Conservation (phyloP, 1,140 invertebrate genomes). For the Phthorimaea operculella region DNA sequence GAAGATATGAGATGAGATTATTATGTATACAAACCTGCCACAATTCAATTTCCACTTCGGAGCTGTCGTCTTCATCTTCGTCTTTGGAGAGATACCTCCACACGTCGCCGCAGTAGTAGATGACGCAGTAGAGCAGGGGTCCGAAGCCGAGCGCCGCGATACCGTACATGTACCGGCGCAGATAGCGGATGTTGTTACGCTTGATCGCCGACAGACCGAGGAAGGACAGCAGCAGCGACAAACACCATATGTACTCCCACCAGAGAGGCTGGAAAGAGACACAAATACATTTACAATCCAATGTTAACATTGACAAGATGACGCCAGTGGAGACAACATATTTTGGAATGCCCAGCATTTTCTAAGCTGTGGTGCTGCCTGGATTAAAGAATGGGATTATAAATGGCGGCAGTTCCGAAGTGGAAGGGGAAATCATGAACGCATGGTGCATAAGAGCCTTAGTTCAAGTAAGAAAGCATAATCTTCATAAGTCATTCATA, state of each 20-base stretch:
- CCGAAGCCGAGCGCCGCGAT: constrained; percentile 82
- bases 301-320: no score
- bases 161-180: constrained; percentile 87
- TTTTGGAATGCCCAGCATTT: no score
- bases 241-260: constrained; percentile 96
- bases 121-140: constrained; percentile 83
- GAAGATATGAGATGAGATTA: no score
- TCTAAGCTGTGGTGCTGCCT: no score
- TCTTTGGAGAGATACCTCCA: constrained; percentile 80
- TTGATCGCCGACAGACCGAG: constrained; percentile 87
- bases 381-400: no score
- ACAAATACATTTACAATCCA: no score
- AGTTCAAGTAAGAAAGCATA: no score
- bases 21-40: constrained; percentile 77
- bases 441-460: no score
- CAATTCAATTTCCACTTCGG: constrained; percentile 74
- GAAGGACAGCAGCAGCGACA: constrained; percentile 86
- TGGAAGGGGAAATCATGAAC: no score
- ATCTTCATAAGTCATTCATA: no score
- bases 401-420: no score
- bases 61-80: constrained; percentile 70
- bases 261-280: constrained; percentile 73
- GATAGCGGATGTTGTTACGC: constrained; percentile 80
- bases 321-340: no score
- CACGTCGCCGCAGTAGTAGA: constrained; percentile 88